These are phyloP conservation scores for Tursiops truncatus DNA, from an alignment of 2,113 vertebrate genomes.

Conservation along the genomic window DNA sequence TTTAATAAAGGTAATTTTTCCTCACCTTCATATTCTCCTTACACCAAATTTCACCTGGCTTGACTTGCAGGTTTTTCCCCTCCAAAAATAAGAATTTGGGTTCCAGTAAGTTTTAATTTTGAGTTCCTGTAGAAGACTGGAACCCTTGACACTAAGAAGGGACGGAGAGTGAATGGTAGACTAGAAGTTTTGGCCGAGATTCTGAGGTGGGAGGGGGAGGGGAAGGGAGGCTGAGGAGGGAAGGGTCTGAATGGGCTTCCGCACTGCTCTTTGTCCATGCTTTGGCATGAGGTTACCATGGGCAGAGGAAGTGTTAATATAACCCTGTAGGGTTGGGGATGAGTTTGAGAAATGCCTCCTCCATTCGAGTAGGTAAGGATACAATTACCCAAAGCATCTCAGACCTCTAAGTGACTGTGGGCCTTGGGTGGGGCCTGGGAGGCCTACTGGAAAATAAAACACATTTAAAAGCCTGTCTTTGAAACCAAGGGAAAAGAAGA, in stretches of 20 bases:
- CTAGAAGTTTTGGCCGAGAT: not conserved
- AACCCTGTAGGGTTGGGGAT: not conserved
- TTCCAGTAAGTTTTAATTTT: not conserved
- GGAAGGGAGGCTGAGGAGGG: not conserved
- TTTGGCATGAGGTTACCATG: not conserved
- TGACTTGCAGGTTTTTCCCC: not conserved
- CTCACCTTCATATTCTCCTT: not conserved
- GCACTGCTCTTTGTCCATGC: not conserved
- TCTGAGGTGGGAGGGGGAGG: accelerated
- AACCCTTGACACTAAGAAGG: not conserved
- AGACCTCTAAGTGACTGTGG: not conserved
- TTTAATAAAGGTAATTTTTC: not conserved
- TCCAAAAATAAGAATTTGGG: not conserved
- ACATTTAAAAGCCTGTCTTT: not conserved
- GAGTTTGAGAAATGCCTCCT: not conserved
- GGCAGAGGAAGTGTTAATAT: not conserved
- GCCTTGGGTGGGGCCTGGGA: not conserved
- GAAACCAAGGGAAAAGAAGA: not conserved
- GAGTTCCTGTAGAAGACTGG: not conserved
- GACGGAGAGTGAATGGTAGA: not conserved
- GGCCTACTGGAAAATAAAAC: not conserved
- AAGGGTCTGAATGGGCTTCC: not conserved
- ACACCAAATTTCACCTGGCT: not conserved
- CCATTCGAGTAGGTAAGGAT: not conserved
- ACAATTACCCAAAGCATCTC: not conserved